These are phyloP conservation scores for Chrysaora quinquecirrha DNA, from an alignment of 30 jellyfish, hydroid and myxozoan genomes.

Conservation along the genomic window DNA sequence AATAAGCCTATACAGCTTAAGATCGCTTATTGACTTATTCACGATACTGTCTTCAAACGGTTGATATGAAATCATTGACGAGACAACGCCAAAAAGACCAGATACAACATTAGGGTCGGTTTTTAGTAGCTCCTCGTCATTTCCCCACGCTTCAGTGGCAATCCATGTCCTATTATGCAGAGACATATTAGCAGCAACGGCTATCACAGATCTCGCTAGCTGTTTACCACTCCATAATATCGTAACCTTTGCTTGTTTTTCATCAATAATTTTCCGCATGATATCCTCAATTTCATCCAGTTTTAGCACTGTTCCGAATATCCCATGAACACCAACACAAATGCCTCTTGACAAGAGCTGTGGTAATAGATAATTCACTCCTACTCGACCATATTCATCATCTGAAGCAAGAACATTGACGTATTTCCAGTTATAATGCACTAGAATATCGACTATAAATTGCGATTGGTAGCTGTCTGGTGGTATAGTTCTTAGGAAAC, in stretches of 20 bases:
- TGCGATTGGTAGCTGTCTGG: conserved; percentile 82
- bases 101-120: no score
- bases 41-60: no score
- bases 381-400: conserved; percentile 90
- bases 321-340: conserved; percentile 48
- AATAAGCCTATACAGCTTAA: no score
- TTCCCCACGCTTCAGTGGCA: no score
- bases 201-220: conserved; percentile 44
- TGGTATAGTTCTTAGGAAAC: conserved; percentile 90
- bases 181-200: conserved; percentile 37
- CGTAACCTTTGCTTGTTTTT: conserved; percentile 41
- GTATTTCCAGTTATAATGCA: conserved; percentile 76
- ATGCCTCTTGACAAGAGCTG: conserved; percentile 28
- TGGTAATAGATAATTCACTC: conserved; percentile 60
- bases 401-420: conserved; percentile 83
- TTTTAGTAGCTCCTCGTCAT: no score
- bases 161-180: no score
- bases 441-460: conserved; percentile 70
- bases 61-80: no score
- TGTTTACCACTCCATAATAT: conserved; percentile 72
- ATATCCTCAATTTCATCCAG: conserved; percentile 6
- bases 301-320: conserved; percentile 14
- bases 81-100: no score
- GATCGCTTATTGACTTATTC: no score
- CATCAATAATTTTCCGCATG: conserved; percentile 7